Evolutionary conservation across 2,888 invertebrate species (phyloP).

Genomic region (Actias luna): DNA sequence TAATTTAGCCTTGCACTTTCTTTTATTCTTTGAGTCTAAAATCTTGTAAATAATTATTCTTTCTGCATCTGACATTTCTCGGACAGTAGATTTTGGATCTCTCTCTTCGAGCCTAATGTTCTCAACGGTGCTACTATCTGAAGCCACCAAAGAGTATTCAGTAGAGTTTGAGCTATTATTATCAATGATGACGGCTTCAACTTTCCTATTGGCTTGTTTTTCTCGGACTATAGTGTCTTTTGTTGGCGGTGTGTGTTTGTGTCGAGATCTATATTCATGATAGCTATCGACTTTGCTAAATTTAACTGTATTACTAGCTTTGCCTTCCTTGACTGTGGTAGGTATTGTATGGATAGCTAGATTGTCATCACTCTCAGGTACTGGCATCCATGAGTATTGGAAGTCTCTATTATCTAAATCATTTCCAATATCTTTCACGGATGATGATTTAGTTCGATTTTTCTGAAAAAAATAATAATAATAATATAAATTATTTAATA

Average conservation of each 20-base stretch:
- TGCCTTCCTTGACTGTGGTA: conserved; percentile 47
- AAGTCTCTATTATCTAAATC: conserved; percentile 48
- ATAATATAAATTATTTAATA: neutral
- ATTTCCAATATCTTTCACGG: conserved; percentile 32
- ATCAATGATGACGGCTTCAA: conserved; percentile 48
- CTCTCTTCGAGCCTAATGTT: conserved; percentile 34
- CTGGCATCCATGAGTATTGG: conserved; percentile 75
- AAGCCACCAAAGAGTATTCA: conserved; percentile 42
- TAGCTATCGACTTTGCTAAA: conserved; percentile 69
- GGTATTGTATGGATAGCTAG: conserved; percentile 68
- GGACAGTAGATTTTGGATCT: conserved; percentile 24
- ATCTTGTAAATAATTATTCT: conserved; percentile 73
- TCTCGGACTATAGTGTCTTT: conserved; percentile 47
- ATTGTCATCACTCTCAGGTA: conserved; percentile 66
- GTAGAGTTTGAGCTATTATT: conserved; percentile 41
- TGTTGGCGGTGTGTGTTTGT: conserved; percentile 74
- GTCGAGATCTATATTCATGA: conserved; percentile 71
- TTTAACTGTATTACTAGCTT: conserved; percentile 59
- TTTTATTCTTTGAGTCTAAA: conserved; percentile 51
- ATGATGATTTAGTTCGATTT: conserved; percentile 43
- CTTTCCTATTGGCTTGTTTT: conserved; percentile 32
- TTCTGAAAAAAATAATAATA: conserved; percentile 39
- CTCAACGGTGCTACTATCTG: conserved; percentile 55
- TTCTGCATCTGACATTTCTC: conserved; percentile 57
- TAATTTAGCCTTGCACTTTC: conserved; percentile 39